Base-by-base conservation (phyloP, 2,888 invertebrate genomes). In the Pollenia labialis region DNA sequence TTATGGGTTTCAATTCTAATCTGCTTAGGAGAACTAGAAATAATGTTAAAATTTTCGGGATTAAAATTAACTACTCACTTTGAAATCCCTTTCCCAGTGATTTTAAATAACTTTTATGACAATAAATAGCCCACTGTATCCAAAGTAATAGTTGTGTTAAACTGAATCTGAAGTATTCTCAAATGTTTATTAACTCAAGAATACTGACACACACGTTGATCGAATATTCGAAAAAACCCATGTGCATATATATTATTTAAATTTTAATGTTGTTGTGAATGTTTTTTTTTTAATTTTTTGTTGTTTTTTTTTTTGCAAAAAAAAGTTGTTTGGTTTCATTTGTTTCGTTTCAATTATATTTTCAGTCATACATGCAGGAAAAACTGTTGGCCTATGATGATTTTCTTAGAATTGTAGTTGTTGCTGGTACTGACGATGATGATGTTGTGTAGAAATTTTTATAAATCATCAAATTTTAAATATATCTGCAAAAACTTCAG, bases 171-270 rank as follows among this genome's bases (percentile, higher is more conserved):
- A 40, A 68, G 40, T 44, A 32, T 66, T 77, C 44, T 77, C 52
- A 71, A 54, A 71, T 71, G 69, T 71, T 54, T 54, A 71, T 40
- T 6, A 10, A 62, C 62, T 7, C 10, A 16, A 14, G 46, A 46
- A 16, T 11, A 64, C 14, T 62, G 11, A 44, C 44, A 44, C 18
- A 44, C 64, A 44, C 64, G 18, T 74, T 4, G 52, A 23, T 42
- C 32, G n/a, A 40, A 58, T 46, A 58, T 72, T 58, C 40, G 42
- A 72, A 81, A 81, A 66, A 76, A 60, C 40, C 52, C 85, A 85
- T 81, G 77, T 81, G 85, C 56, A 68, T 72, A 85, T 68, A 77
- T 74, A 85, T 76, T 83, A 60, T 76, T 76, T 69, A 7, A 11
- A 50, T 44, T 50, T 72, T 60, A 12, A 64, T 77, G 32, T 54